Conservation (phyloP, 2,113 vertebrate genomes). For the Anolis sagrei region DNA sequence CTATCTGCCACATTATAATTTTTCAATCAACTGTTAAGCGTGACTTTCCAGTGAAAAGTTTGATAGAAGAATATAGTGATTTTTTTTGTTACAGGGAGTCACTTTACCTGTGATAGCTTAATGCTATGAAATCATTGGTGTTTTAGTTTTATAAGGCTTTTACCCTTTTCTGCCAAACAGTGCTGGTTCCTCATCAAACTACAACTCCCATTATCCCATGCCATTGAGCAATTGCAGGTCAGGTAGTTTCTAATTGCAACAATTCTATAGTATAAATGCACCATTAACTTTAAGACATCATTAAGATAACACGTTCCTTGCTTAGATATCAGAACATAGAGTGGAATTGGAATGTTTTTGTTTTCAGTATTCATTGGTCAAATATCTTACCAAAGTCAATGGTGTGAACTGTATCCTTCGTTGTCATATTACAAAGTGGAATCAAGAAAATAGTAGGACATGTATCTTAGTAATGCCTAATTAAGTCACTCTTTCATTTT, state of each 20-base stretch:
- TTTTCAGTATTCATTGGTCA: constrained; percentile 52
- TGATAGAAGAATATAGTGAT: constrained; percentile 19
- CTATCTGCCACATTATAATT: not conserved
- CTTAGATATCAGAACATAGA: not conserved
- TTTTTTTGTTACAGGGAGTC: too few species aligned
- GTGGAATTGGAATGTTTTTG: constrained; percentile 26
- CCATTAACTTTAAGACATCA: too few species aligned
- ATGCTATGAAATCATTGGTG: too few species aligned
- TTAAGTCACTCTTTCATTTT: constrained; percentile 47
- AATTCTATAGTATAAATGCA: too few species aligned
- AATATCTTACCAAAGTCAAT: constrained; percentile 22
- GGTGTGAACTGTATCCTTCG: constrained; percentile 41
- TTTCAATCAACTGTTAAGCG: not conserved
- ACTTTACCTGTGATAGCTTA: too few species aligned
- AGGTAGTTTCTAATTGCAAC: too few species aligned
- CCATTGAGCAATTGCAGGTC: too few species aligned
- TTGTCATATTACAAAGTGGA: constrained; percentile 8
- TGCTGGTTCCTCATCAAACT: too few species aligned
- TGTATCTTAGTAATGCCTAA: constrained; percentile 41
- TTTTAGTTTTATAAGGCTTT: too few species aligned
- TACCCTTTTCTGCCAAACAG: too few species aligned
- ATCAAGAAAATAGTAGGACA: constrained; percentile 30
- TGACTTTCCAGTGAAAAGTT: not conserved
- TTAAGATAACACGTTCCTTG: not conserved
- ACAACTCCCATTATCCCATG: too few species aligned